phyloP scores from a whole-genome alignment of 1,140 invertebrate genomes.

The Chionoecetes opilio region DNA sequence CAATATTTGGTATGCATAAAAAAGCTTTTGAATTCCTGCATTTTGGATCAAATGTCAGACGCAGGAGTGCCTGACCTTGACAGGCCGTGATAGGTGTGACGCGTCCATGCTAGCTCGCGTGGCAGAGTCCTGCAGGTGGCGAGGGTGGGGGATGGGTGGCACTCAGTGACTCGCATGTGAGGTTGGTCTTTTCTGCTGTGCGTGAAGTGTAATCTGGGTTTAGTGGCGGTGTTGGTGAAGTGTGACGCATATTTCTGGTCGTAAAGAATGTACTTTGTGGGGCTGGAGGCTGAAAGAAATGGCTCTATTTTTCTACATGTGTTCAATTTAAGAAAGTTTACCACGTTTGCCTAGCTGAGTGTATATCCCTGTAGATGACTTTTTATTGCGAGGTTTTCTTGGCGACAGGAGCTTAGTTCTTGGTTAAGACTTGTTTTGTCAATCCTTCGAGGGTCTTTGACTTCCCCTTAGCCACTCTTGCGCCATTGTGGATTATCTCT shows the following conservation, averaged over 20 bases:
- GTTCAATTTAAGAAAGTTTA: background rate
- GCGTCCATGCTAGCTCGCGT: background rate
- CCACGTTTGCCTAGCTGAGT: background rate
- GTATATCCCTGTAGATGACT: no score
- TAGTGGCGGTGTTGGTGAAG: background rate
- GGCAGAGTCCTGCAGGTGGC: background rate
- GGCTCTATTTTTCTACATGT: no score
- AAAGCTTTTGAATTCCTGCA: no score
- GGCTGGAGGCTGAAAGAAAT: background rate
- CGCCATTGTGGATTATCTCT: no score
- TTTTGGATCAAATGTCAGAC: no score
- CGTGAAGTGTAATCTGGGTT: background rate
- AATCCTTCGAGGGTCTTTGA: no score
- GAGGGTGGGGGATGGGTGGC: background rate
- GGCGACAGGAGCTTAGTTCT: no score
- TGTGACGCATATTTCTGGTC: background rate
- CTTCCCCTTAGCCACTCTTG: no score
- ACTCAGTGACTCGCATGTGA: background rate
- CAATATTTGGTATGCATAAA: no score
- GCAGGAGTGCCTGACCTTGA: background rate
- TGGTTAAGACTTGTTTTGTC: no score
- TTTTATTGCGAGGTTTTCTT: no score
- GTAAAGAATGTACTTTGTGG: background rate
- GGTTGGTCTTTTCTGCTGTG: slow-evolving; percentile 16
- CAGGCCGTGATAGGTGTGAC: background rate